Percentiles rank a stretch among this genome's conserved stretches.
These are phyloP conservation scores for Malurus leucopterus DNA, from an alignment of 2,797 vertebrate species.

Conservation along the genomic window DNA sequence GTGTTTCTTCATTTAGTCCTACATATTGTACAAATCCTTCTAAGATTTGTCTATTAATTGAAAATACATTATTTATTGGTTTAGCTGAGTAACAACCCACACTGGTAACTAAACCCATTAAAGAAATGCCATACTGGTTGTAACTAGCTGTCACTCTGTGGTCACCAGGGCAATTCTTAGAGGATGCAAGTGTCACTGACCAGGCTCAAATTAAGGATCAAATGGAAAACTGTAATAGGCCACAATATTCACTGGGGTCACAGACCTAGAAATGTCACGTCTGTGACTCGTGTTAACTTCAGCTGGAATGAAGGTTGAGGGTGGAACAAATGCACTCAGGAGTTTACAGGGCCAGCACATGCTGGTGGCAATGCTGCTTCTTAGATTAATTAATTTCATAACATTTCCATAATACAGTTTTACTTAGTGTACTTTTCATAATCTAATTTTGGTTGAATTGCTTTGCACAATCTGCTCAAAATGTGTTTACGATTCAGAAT, in stretches of 20 bases:
- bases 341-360: constrained; percentile 24
- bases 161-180: background rate
- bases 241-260: background rate
- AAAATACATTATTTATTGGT: constrained; percentile 20
- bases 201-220: constrained; percentile 33
- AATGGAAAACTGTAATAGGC: background rate
- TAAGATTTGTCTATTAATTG: constrained; percentile 45
- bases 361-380: constrained; percentile 12
- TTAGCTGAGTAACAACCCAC: background rate
- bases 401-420: constrained; percentile 53
- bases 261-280: constrained; percentile 3
- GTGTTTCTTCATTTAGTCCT: constrained; percentile 30
- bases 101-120: background rate
- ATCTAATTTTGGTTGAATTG: constrained; percentile 68
- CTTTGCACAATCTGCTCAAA: constrained; percentile 65
- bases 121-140: background rate
- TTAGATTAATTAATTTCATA: constrained; percentile 63
- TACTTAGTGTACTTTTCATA: constrained; percentile 57
- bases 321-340: constrained; percentile 4
- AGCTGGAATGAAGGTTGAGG: background rate
- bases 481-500: constrained; percentile 62
- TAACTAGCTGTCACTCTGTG: background rate
- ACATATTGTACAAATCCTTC: constrained; percentile 15
- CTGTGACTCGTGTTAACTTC: background rate
- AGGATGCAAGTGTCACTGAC: background rate